phyloP scores from a whole-genome alignment of 2,113 vertebrate species.

The Anarrhichthys ocellatus region DNA sequence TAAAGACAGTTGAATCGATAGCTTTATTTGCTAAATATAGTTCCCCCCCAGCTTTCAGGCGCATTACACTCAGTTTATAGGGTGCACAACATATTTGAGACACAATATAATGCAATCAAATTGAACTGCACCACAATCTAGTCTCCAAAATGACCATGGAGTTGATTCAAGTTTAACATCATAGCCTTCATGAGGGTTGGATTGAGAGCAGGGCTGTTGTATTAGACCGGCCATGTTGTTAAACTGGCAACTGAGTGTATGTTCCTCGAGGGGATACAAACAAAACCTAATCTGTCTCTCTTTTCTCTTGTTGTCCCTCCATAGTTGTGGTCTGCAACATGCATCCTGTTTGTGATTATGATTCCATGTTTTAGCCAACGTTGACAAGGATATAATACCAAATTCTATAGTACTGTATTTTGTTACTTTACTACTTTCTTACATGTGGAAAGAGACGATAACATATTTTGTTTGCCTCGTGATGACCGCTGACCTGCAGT shows the following conservation, averaged over 20 bases:
- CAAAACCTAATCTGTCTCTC: background rate
- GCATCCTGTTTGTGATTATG: background rate
- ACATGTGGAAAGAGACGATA: background rate
- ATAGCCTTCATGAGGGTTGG: background rate
- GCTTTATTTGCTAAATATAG: background rate
- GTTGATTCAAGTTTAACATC: background rate
- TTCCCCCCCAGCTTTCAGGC: background rate
- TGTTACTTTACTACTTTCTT: background rate
- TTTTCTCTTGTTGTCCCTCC: background rate
- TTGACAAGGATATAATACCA: background rate
- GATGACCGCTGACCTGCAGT: conserved; percentile 10
- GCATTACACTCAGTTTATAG: background rate
- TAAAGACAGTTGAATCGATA: background rate
- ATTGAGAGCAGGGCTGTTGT: background rate
- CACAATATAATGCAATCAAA: background rate
- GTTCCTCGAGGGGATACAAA: background rate
- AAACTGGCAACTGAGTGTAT: background rate
- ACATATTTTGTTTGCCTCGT: conserved; percentile 8
- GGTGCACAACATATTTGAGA: background rate
- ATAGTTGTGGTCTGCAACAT: background rate
- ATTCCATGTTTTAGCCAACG: background rate
- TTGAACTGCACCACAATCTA: background rate
- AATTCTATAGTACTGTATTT: background rate
- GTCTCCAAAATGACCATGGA: background rate
- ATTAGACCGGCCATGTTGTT: background rate